Conservation (phyloP, 2,888 invertebrate genomes). For the Ecliptopera silaceata region DNA sequence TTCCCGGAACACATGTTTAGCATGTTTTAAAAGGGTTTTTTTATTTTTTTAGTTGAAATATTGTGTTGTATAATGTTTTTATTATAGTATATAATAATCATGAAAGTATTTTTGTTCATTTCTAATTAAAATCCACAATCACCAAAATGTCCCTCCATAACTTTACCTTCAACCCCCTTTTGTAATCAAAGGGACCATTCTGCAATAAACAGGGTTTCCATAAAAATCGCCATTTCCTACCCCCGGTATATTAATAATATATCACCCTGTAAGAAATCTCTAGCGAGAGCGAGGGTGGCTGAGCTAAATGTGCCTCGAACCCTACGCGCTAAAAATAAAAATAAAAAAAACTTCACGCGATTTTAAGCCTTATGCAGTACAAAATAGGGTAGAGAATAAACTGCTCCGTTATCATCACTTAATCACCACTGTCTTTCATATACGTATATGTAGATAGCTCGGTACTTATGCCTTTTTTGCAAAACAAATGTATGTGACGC, state of each 20-base stretch:
- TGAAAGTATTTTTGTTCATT: too few species aligned
- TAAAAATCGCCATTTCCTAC: conserved; percentile 66
- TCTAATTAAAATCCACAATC: too few species aligned
- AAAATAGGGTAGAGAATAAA: conserved; percentile 45
- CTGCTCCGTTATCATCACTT: conserved; percentile 49
- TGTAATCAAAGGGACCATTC: conserved; percentile 21
- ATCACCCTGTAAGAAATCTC: conserved; percentile 79
- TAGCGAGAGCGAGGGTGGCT: conserved; percentile 62
- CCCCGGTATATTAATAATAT: conserved; percentile 76
- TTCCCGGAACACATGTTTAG: too few species aligned
- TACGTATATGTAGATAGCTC: conserved; percentile 70
- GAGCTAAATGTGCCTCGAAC: conserved; percentile 67
- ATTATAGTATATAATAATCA: too few species aligned
- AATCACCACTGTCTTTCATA: conserved; percentile 73
- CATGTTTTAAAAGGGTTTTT: too few species aligned
- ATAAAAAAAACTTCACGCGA: conserved; percentile 47
- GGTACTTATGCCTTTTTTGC: conserved; percentile 75
- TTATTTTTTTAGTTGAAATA: too few species aligned
- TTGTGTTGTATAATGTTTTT: too few species aligned
- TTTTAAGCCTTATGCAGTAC: conserved; percentile 37
- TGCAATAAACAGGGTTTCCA: conserved; percentile 61
- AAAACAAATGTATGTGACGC: conserved; percentile 70
- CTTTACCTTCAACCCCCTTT: background rate
- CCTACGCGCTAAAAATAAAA: conserved; percentile 61
- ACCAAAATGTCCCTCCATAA: too few species aligned